Percentiles rank a stretch among this genome's conserved stretches.
These are phyloP conservation scores for Dryadula phaetusa DNA, from an alignment of 2,888 invertebrate genomes.

Conservation along the genomic window DNA sequence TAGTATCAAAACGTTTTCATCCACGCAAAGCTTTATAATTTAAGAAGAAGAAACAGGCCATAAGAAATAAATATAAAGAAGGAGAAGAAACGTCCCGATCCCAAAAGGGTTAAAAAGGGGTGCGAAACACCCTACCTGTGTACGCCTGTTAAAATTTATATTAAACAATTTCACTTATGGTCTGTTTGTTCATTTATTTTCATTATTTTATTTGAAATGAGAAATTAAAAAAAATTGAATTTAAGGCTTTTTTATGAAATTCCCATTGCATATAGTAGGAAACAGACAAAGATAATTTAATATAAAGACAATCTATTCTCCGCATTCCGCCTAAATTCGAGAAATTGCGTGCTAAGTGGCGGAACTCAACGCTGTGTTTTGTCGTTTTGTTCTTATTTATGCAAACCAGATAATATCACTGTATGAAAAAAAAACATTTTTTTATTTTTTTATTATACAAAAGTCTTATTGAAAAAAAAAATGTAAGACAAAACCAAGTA, in stretches of 20 bases:
- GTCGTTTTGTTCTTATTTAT: too few relatives aligned
- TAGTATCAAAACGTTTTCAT: constrained; percentile 68
- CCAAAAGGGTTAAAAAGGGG: constrained; percentile 82
- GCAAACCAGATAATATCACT: too few relatives aligned
- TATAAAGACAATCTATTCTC: too few relatives aligned
- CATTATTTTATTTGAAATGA: background rate
- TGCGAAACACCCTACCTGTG: constrained; percentile 73
- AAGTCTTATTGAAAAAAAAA: constrained; percentile 16
- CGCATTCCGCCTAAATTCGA: too few relatives aligned
- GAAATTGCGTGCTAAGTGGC: too few relatives aligned
- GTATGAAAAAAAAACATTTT: too few relatives aligned
- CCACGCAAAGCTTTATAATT: constrained; percentile 77
- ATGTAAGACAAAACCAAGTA: constrained; percentile 42
- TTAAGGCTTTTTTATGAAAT: too few relatives aligned
- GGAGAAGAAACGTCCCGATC: constrained; percentile 82
- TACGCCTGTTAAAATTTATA: constrained; percentile 54
- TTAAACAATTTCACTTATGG: constrained; percentile 51
- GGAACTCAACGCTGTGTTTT: too few relatives aligned
- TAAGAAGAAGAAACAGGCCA: constrained; percentile 85
- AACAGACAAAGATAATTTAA: too few relatives aligned
- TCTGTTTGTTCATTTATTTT: constrained; percentile 51
- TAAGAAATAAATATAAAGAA: constrained; percentile 85
- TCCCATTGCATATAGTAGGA: too few relatives aligned
- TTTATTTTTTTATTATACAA: too few relatives aligned
- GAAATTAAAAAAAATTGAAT: background rate